A percentile compares a stretch with the other conserved stretches of the same genome.
These are phyloP conservation scores for Trachelus stipa DNA, from an alignment of 2,888 invertebrate genomes.

Conservation along the genomic window DNA sequence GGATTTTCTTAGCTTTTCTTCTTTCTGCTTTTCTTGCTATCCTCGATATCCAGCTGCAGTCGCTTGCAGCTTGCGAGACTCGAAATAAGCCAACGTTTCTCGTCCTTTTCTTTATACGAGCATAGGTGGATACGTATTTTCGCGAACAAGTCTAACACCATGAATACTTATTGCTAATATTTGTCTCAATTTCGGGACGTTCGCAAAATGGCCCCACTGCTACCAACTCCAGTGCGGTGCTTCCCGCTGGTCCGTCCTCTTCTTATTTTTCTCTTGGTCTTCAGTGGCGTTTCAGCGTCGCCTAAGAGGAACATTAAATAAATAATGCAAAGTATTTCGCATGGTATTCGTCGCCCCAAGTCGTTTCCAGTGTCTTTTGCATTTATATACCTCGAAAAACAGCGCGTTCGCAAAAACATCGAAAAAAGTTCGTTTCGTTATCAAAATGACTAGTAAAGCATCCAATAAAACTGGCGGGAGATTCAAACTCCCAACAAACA, in stretches of 20 bases:
- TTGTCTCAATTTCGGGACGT: not conserved
- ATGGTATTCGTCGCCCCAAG: not conserved
- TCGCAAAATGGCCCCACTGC: not conserved
- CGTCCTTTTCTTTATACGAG: not conserved
- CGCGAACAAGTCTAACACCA: not conserved
- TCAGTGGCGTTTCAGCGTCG: not conserved
- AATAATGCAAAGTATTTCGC: not conserved
- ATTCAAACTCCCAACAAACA: not conserved
- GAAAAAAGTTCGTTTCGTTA: not conserved
- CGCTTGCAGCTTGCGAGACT: not conserved
- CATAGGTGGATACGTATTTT: not conserved
- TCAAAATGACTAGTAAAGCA: not conserved
- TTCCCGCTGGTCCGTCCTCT: not conserved
- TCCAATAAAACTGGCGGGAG: not conserved
- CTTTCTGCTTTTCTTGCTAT: not conserved
- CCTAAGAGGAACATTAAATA: not conserved
- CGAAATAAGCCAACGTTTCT: not conserved
- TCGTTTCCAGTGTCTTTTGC: not conserved
- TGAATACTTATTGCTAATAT: not conserved
- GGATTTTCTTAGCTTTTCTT: not conserved
- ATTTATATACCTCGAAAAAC: not conserved
- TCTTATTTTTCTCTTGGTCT: not conserved
- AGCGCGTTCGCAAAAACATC: not conserved
- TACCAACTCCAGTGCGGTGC: not conserved
- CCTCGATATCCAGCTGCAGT: not conserved